Percentiles rank a stretch among this genome's conserved stretches.
phyloP scores from a whole-genome alignment of 2,113 vertebrate species.

The Rhinogobius similis region DNA sequence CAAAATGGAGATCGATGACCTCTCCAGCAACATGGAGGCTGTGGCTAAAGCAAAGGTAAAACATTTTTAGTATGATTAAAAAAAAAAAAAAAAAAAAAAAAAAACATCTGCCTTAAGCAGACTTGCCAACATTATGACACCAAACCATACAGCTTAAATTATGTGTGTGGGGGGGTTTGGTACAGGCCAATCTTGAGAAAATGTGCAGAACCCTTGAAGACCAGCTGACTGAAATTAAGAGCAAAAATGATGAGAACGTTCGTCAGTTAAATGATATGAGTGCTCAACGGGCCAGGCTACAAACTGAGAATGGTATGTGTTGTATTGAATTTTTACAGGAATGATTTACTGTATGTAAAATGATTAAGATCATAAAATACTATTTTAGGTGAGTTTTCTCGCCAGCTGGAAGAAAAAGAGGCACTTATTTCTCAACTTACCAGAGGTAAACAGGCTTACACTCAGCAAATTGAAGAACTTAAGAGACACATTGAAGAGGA shows the following conservation, averaged over 20 bases:
- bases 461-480: slow-evolving; percentile 83
- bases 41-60: slow-evolving; percentile 80
- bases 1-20: slow-evolving; percentile 73
- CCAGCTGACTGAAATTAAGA: slow-evolving; percentile 86
- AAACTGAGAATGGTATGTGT: slow-evolving; percentile 64
- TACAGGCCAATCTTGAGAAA: slow-evolving; percentile 87
- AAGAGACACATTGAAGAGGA: slow-evolving; percentile 88
- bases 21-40: slow-evolving; percentile 67
- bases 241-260: slow-evolving; percentile 70
- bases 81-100: not conserved
- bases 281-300: slow-evolving; percentile 61
- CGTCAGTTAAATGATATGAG: slow-evolving; percentile 61
- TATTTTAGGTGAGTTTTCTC: slow-evolving; percentile 76
- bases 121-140: not conserved
- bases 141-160: not conserved
- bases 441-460: slow-evolving; percentile 81
- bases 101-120: too few species aligned
- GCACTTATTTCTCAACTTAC: slow-evolving; percentile 82
- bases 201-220: slow-evolving; percentile 88
- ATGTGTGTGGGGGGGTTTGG: not conserved
- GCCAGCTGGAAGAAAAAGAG: slow-evolving; percentile 84
- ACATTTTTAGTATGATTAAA: not conserved
- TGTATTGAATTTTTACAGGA: not conserved
- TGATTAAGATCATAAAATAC: not conserved
- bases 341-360: not conserved